Evolutionary conservation across 2,888 invertebrate genomes (phyloP).

Genomic region (Drosophila incognita): DNA sequence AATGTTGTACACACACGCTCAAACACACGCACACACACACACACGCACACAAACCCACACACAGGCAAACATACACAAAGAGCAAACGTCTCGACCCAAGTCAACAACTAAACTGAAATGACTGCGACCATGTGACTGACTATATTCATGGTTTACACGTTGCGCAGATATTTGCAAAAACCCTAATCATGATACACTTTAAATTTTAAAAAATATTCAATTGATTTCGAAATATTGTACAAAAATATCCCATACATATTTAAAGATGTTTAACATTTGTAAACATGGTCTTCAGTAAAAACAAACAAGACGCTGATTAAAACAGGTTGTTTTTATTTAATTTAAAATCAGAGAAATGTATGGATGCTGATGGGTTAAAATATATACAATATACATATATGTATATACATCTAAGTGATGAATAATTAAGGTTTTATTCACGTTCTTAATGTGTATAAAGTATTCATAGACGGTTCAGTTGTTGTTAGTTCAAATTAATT

Average conservation of each 20-base stretch:
- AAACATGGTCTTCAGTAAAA: neutral
- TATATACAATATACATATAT: neutral
- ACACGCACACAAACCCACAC: neutral
- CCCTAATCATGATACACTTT: slow-evolving; percentile 5
- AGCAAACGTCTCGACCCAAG: slow-evolving; percentile 34
- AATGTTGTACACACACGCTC: slow-evolving; percentile 47
- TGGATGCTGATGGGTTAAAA: neutral
- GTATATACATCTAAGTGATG: neutral
- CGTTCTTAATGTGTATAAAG: neutral
- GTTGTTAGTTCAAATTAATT: slow-evolving; percentile 1
- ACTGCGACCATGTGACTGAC: slow-evolving; percentile 26
- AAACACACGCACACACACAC: neutral
- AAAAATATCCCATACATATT: neutral
- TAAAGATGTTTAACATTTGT: neutral
- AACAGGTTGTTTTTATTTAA: neutral
- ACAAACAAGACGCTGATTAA: neutral
- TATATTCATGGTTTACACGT: slow-evolving; percentile 30
- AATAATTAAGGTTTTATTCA: neutral
- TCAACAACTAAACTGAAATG: slow-evolving; percentile 52
- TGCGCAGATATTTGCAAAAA: neutral
- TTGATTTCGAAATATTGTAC: neutral
- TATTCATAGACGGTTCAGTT: neutral
- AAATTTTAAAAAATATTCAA: neutral
- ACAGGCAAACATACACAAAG: slow-evolving; percentile 3
- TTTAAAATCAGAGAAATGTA: neutral